phyloP scores from a whole-genome alignment of 1,140 invertebrate genomes.

The Pseudoatta argentina region DNA sequence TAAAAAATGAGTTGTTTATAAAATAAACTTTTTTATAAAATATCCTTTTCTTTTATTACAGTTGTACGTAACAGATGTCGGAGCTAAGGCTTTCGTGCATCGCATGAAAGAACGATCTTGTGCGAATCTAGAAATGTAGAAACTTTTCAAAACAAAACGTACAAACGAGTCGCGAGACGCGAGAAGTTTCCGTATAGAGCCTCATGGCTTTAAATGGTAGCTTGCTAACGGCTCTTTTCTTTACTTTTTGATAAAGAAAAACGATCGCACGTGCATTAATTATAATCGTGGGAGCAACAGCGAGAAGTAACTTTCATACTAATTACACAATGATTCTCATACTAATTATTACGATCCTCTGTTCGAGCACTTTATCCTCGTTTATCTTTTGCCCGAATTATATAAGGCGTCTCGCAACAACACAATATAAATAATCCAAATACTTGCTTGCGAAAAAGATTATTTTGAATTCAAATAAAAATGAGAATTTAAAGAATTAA shows the following conservation, averaged over 20 bases:
- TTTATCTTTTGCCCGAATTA: conserved; percentile 12
- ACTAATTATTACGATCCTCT: conserved; percentile 28
- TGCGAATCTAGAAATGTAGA: conserved; percentile 14
- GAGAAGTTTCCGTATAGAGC: conserved; percentile 66
- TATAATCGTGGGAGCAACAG: not conserved
- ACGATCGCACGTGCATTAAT: not conserved
- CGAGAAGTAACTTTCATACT: conserved; percentile 43
- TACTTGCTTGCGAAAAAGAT: not conserved
- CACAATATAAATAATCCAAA: not conserved
- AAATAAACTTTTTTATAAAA: not conserved
- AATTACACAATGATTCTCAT: conserved; percentile 49
- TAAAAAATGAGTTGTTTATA: not conserved
- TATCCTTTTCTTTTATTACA: not conserved
- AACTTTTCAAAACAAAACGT: conserved; percentile 21
- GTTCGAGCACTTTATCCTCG: not conserved
- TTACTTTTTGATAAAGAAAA: conserved; percentile 53
- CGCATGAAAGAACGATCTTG: not conserved
- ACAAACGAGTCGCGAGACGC: conserved; percentile 15
- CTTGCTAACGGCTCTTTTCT: conserved; percentile 66
- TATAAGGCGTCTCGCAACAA: conserved; percentile 5
- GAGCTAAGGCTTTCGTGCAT: not conserved
- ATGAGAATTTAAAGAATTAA: not conserved
- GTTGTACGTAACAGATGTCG: not conserved
- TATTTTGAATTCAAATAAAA: not conserved
- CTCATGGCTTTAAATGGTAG: conserved; percentile 76